A percentile compares a stretch with the other conserved stretches of the same genome.
Evolutionary conservation across 2,113 vertebrate species (phyloP).

Genomic region (Erpornis zantholeuca): DNA sequence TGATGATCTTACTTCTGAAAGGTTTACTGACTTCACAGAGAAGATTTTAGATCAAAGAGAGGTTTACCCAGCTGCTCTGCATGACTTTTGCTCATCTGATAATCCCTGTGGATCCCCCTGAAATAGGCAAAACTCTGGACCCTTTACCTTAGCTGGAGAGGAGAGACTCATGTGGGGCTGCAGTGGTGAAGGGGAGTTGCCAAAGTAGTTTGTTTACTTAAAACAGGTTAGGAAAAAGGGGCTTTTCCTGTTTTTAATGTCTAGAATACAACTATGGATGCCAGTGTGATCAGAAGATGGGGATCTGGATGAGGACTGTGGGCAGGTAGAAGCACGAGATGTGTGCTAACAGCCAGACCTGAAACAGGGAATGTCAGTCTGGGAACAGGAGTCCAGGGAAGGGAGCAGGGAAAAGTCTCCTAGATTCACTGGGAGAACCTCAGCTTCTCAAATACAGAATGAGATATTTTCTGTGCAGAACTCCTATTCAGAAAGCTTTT

Average conservation of each 20-base stretch:
- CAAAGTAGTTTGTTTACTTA: background rate
- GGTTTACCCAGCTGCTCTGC: background rate
- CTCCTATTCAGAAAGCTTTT: background rate
- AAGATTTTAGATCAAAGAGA: background rate
- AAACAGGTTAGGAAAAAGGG: background rate
- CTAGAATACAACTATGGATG: background rate
- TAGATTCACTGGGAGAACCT: background rate
- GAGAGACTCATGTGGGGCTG: background rate
- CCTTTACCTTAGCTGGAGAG: background rate
- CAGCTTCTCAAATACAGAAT: background rate
- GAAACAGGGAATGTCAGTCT: background rate
- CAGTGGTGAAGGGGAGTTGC: background rate
- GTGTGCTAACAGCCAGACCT: background rate
- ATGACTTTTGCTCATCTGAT: background rate
- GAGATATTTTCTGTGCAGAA: background rate
- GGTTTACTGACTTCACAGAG: background rate
- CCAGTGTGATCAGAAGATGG: background rate
- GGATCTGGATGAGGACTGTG: background rate
- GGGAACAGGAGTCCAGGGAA: background rate
- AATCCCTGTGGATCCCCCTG: background rate
- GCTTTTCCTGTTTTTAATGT: background rate
- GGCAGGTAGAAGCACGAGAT: rapidly evolving
- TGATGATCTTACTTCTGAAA: background rate
- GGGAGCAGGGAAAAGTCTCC: background rate
- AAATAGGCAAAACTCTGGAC: background rate